Base-by-base conservation (phyloP, 2,888 invertebrate genomes). In the Caenorhabditis sp. region DNA sequence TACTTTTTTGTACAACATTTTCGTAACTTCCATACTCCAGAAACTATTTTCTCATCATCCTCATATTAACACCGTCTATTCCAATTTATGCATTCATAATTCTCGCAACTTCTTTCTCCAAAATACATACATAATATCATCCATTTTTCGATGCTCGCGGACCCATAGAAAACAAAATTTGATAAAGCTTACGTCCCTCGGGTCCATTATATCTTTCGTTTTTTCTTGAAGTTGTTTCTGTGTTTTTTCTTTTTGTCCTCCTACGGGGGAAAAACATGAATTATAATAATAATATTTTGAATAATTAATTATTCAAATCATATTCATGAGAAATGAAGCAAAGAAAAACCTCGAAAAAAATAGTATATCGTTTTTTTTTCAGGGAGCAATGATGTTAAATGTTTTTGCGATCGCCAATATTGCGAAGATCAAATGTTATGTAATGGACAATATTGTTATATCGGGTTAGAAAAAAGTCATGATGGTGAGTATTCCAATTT, bases 381-480 rank as follows among this genome's bases (percentile, higher is more conserved):
- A 69, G 68, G 63, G 1, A 31, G 56, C n/a, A 1, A 43, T 12
- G 66, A 67, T 59, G 77, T 84, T 26, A 85, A 84, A 73, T 85
- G 85, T 58, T 85, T 85, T 77, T 85, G 85, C 64, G 85, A 85
- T 68, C 80, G 83, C 25, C 71, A 76, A 17, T 77, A 81, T 1
- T 85, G 85, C 63, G 80, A 83, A 25, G 84, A 85, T 36, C 75
- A 81, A 43, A 70, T 84, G 7, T 68, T 85, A 21, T 85, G 85
- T 58, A 75, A 70, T 27, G 84, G 85, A 14, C 79, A 84, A 49
- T 84, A 81, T 69, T 85, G 85, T 65, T 78, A 85, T 56, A 84
- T 85, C 58, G 85, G 85, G 43, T 67, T 85, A 54, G 70, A 77
- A 8, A 64, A 72, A 0, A 63, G 53, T 23, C 72, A 73, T 52